Conservation (phyloP, 2,113 vertebrate species). For the Clarias gariepinus region DNA sequence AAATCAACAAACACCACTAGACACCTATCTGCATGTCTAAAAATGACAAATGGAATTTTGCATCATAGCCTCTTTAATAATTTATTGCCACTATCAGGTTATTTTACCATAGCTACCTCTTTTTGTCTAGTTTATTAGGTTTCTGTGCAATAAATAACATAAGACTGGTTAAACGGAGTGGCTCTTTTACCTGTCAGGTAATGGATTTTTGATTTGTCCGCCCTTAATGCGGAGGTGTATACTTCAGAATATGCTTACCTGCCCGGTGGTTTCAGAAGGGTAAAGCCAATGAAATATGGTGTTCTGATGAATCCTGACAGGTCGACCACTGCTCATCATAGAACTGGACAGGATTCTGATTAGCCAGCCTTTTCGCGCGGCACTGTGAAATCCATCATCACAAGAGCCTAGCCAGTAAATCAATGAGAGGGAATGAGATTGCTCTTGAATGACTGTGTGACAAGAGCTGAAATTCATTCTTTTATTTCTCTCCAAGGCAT, state of each 20-base stretch:
- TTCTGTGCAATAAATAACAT: neutral
- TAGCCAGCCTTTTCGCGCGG: constrained; percentile 44
- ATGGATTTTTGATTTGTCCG: neutral
- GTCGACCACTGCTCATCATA: constrained; percentile 32
- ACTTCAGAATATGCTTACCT: neutral
- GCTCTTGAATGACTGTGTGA: constrained; percentile 32
- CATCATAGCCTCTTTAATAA: neutral
- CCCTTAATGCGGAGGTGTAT: neutral
- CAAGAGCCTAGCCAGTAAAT: constrained; percentile 31
- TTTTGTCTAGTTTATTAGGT: neutral
- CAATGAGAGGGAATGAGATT: constrained; percentile 48
- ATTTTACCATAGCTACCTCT: neutral
- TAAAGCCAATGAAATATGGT: neutral
- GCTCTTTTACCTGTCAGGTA: neutral
- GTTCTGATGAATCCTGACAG: constrained; percentile 28
- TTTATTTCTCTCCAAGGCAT: neutral
- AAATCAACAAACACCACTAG: no score
- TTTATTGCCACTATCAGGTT: neutral
- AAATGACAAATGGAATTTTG: no score
- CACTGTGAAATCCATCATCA: constrained; percentile 56
- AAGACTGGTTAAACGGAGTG: neutral
- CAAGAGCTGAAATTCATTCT: constrained; percentile 5
- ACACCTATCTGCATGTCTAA: no score
- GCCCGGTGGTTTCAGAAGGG: neutral
- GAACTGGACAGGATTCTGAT: constrained; percentile 42